These are phyloP conservation scores for Bradypus variegatus DNA, from an alignment of 2,797 vertebrate genomes.

Conservation along the genomic window DNA sequence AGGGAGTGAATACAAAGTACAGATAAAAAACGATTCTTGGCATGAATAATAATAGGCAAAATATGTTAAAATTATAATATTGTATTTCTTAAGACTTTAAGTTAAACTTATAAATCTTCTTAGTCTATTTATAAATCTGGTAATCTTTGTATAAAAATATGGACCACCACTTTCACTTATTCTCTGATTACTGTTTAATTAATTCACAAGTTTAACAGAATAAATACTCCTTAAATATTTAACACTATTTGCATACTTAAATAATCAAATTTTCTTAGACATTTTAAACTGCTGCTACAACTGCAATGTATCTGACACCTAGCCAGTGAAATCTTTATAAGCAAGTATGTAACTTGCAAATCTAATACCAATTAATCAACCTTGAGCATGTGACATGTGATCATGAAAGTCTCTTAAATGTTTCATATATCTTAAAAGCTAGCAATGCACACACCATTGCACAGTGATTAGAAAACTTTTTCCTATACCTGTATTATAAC, in stretches of 20 bases:
- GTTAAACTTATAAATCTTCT: slow-evolving; percentile 28
- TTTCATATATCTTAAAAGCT: slow-evolving; percentile 3
- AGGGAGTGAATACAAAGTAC: not conserved
- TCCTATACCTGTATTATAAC: not conserved
- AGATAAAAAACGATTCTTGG: not conserved
- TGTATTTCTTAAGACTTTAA: slow-evolving; percentile 25
- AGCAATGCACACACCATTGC: not conserved
- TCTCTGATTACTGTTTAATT: slow-evolving; percentile 1
- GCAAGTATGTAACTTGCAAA: not conserved
- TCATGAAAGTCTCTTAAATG: slow-evolving; percentile 10
- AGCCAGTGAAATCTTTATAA: slow-evolving; percentile 1
- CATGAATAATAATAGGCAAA: slow-evolving; percentile 10
- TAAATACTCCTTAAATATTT: slow-evolving; percentile 45
- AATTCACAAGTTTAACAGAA: slow-evolving; percentile 37
- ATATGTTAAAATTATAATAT: slow-evolving; percentile 18
- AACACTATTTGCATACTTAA: slow-evolving; percentile 12
- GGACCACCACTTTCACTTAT: not conserved
- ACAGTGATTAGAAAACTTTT: not conserved
- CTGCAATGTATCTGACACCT: not conserved
- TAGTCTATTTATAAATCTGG: slow-evolving; percentile 41
- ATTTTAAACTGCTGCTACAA: slow-evolving; percentile 27
- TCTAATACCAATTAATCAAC: slow-evolving; percentile 20
- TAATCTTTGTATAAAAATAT: slow-evolving; percentile 34
- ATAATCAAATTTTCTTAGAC: slow-evolving; percentile 9
- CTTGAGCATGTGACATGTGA: not conserved